Conservation (phyloP, 2,113 vertebrate genomes). For the Orycteropus afer region DNA sequence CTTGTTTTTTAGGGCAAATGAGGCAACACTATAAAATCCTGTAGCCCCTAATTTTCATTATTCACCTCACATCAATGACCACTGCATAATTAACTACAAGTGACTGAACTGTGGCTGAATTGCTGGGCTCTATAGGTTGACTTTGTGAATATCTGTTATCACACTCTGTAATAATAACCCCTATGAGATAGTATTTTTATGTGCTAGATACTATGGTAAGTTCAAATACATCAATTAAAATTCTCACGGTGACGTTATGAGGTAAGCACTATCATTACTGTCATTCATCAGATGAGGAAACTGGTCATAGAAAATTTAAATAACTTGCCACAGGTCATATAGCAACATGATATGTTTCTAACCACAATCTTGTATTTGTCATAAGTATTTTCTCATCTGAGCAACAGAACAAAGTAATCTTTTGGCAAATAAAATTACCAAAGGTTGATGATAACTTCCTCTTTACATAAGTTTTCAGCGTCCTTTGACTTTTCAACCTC, state of each 20-base stretch:
- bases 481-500: neutral
- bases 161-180: constrained; percentile 27
- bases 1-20: neutral
- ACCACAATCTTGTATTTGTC: neutral
- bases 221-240: neutral
- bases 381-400: neutral
- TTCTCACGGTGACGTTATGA: neutral
- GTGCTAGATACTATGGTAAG: neutral
- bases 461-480: neutral
- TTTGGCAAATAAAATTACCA: neutral
- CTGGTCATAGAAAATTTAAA: neutral
- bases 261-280: neutral
- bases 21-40: neutral
- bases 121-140: neutral
- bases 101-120: neutral
- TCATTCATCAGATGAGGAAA: neutral
- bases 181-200: neutral
- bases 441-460: neutral
- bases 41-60: neutral
- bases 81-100: neutral
- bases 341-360: neutral
- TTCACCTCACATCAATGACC: neutral
- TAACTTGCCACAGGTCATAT: neutral
- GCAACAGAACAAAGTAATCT: neutral
- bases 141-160: neutral